Evolutionary conservation across 2,888 invertebrate species (phyloP).

Genomic region (Leptodirus hochenwartii): DNA sequence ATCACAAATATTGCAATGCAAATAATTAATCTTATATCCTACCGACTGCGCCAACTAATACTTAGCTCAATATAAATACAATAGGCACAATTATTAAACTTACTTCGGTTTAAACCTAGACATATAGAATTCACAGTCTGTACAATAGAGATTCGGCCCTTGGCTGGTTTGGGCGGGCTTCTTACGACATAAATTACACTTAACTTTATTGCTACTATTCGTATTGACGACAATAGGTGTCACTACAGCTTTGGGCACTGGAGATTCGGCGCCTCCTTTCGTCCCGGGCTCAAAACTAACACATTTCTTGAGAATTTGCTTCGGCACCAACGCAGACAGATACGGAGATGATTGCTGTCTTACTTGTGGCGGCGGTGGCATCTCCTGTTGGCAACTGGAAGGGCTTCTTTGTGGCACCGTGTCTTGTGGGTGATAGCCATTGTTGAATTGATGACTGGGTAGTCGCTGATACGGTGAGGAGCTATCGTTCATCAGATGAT

Average conservation of each 20-base stretch:
- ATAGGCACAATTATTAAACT: conserved; percentile 1
- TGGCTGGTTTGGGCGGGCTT: conserved; percentile 61
- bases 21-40: too few species aligned
- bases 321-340: conserved; percentile 41
- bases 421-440: background rate
- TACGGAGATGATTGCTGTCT: conserved; percentile 30
- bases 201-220: conserved; percentile 34
- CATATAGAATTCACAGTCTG: conserved; percentile 87
- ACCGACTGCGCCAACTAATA: too few species aligned
- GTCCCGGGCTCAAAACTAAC: conserved; percentile 58
- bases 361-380: conserved; percentile 18
- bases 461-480: conserved; percentile 39
- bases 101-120: conserved; percentile 51
- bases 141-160: conserved; percentile 66
- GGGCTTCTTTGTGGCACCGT: too few species aligned
- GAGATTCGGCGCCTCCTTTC: conserved; percentile 34
- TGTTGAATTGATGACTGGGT: conserved; percentile 21
- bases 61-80: too few species aligned
- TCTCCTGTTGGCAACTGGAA: conserved; percentile 2
- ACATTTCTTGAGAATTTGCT: conserved; percentile 42
- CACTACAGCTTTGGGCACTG: conserved; percentile 21
- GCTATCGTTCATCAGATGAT: conserved; percentile 10
- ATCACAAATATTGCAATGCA: too few species aligned
- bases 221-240: conserved; percentile 26
- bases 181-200: conserved; percentile 77